Conservation (phyloP, 2,888 invertebrate genomes). For the Prosapia bicincta region DNA sequence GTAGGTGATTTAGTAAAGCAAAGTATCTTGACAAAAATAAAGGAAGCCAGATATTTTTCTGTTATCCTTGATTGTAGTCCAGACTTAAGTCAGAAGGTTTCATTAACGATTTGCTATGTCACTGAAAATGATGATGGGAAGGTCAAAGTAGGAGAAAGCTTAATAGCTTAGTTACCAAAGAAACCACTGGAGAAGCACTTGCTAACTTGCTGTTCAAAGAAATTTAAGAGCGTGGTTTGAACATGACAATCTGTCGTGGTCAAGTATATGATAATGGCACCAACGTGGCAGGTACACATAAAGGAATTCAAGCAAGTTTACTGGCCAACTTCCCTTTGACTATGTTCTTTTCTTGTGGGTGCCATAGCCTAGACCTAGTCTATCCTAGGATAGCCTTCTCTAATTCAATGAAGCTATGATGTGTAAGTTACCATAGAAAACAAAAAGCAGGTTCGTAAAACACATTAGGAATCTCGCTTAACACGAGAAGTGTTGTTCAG, state of each 20-base stretch:
- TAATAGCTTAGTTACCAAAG: conserved; percentile 35
- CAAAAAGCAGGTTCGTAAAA: background rate
- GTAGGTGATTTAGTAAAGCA: conserved; percentile 19
- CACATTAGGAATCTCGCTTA: no score
- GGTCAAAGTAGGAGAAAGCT: conserved; percentile 45
- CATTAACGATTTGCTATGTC: conserved; percentile 31
- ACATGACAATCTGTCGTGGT: no score
- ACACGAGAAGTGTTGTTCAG: no score
- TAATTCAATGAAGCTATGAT: conserved; percentile 26
- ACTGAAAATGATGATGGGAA: conserved; percentile 13
- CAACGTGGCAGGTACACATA: conserved; percentile 32
- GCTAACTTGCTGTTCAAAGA: conserved; percentile 15
- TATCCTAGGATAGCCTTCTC: conserved; percentile 29
- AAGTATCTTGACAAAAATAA: conserved; percentile 34
- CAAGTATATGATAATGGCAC: no score
- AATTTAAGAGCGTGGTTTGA: conserved; percentile 12
- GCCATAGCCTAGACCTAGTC: conserved; percentile 26
- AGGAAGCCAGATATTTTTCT: no score
- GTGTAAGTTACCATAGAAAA: conserved; percentile 4
- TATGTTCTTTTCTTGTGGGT: conserved; percentile 29
- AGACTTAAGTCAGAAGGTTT: conserved; percentile 32
- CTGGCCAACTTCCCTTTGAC: conserved; percentile 20
- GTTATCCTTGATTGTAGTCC: no score
- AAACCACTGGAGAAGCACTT: conserved; percentile 32
- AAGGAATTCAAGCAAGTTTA: background rate